Conservation (phyloP, 2,113 vertebrate genomes). For the Grammomys surdaster region DNA sequence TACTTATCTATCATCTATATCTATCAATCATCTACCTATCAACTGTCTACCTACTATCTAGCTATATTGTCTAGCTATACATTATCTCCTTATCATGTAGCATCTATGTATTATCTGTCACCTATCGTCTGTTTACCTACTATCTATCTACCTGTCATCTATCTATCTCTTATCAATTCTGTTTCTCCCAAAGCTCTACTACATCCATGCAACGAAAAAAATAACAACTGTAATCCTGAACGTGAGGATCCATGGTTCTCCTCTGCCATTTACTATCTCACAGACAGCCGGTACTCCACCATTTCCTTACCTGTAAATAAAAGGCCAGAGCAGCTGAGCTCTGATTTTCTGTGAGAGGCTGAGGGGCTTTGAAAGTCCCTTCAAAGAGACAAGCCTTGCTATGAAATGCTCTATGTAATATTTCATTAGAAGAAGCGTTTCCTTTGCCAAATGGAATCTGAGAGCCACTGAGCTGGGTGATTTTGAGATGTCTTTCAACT, state of each 20-base stretch:
- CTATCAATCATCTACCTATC: background rate
- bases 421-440: constrained; percentile 27
- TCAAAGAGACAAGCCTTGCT: constrained; percentile 18
- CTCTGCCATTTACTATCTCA: background rate
- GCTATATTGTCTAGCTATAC: background rate
- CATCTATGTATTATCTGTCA: background rate
- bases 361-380: background rate
- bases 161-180: background rate
- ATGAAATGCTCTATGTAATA: constrained; percentile 15
- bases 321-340: background rate
- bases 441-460: constrained; percentile 52
- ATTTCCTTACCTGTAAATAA: background rate
- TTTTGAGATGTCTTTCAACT: background rate
- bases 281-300: background rate
- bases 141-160: background rate
- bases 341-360: background rate
- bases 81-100: background rate
- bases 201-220: background rate
- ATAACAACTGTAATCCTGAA: background rate
- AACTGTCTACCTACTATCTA: background rate
- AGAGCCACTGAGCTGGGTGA: constrained; percentile 1
- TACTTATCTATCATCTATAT: background rate
- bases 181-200: background rate
- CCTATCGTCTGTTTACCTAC: background rate
- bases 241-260: background rate